Conservation (phyloP, 2,888 invertebrate genomes). For the Sacculina carcini region DNA sequence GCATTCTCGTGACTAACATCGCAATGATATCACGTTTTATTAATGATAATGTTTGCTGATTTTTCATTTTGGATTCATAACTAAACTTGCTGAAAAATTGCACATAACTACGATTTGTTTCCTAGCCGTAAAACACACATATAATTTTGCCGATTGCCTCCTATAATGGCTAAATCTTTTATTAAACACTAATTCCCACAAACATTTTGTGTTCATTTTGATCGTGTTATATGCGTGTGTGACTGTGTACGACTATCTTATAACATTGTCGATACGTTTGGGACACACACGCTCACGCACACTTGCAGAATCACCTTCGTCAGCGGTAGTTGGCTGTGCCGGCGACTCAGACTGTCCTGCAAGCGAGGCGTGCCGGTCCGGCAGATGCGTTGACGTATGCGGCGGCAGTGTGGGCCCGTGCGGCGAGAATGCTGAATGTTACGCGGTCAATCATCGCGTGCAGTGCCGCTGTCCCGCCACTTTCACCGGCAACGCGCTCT, state of each 20-base stretch:
- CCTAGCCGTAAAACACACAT: no score
- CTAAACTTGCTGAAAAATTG: no score
- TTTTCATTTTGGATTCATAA: no score
- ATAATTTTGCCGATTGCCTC: no score
- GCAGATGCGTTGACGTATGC: constrained; percentile 48
- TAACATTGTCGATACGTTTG: no score
- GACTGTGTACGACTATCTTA: no score
- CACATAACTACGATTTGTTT: no score
- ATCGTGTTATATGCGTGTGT: not conserved
- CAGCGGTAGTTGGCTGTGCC: constrained; percentile 23
- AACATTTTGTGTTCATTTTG: not conserved
- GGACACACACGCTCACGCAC: no score
- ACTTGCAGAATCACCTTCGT: no score
- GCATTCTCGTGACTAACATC: no score
- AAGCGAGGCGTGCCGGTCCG: constrained; percentile 41
- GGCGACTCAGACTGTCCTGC: constrained; percentile 46
- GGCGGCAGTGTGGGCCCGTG: constrained; percentile 35
- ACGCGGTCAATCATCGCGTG: constrained; percentile 36
- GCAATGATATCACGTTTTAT: no score
- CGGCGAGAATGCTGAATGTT: constrained; percentile 49
- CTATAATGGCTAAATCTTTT: not conserved
- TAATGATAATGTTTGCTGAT: no score
- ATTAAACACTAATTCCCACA: not conserved
- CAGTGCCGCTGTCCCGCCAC: constrained; percentile 12
- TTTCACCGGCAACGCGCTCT: constrained; percentile 8